Evolutionary conservation across 2,113 vertebrate genomes (phyloP).

Genomic region (Willisornis vidua): DNA sequence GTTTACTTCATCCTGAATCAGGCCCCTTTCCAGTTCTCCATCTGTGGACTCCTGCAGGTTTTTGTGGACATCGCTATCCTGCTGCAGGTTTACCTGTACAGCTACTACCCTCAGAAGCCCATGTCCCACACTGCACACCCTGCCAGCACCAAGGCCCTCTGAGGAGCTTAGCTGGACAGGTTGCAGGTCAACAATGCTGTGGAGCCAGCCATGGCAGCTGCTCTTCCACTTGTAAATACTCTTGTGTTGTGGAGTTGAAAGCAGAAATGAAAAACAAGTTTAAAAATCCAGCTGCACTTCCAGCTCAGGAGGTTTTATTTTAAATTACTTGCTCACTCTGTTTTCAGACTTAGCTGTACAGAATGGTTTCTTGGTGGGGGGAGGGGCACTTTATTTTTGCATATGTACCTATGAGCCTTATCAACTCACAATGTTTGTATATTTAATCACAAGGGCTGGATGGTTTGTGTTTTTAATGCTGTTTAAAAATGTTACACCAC

Average conservation of each 20-base stretch:
- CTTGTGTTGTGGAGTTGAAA: neutral
- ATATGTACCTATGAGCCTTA: conserved; percentile 53
- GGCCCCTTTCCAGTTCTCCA: conserved; percentile 94
- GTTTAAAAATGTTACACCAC: conserved; percentile 49
- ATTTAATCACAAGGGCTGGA: conserved; percentile 68
- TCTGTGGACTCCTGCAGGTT: conserved; percentile 93
- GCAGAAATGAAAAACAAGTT: neutral
- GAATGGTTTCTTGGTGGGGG: neutral
- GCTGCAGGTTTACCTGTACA: conserved; percentile 90
- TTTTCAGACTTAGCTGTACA: conserved; percentile 12
- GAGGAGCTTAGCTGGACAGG: conserved; percentile 11
- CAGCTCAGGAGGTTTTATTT: neutral
- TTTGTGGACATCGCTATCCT: conserved; percentile 92
- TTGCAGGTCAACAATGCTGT: neutral
- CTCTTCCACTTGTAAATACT: neutral
- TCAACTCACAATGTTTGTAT: conserved; percentile 37
- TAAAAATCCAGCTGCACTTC: neutral
- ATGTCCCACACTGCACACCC: conserved; percentile 82
- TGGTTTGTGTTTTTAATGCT: conserved; percentile 54
- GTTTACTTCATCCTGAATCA: conserved; percentile 93
- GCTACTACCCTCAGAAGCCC: conserved; percentile 87
- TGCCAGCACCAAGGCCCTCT: conserved; percentile 91
- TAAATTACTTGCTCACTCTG: neutral
- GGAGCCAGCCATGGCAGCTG: neutral
- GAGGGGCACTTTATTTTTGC: conserved; percentile 28